Evolutionary conservation across 2,888 invertebrate species (phyloP).

Genomic region (Bimastos eiseni): DNA sequence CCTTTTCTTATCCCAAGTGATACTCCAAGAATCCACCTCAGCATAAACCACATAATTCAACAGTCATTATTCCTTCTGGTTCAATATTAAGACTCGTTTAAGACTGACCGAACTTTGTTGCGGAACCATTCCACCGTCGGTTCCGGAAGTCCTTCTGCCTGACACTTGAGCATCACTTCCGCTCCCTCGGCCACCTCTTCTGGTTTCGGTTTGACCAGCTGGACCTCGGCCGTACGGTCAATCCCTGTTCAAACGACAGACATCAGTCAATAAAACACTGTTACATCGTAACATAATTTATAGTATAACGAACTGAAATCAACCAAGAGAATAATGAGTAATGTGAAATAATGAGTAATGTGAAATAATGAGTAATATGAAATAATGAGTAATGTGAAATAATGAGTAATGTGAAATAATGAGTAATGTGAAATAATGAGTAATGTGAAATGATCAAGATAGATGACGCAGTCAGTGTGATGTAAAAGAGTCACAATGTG

Average conservation of each 20-base stretch:
- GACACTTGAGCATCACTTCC: slow-evolving; percentile 69
- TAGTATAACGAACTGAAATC: neutral
- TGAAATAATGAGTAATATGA: too few relatives aligned
- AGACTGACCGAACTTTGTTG: slow-evolving; percentile 52
- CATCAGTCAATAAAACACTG: neutral
- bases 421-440: too few relatives aligned
- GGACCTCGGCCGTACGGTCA: slow-evolving; percentile 51
- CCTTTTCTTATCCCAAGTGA: too few relatives aligned
- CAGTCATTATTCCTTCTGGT: neutral
- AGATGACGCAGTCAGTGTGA: too few relatives aligned
- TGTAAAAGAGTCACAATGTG: too few relatives aligned
- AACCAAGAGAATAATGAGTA: neutral
- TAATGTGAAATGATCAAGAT: too few relatives aligned
- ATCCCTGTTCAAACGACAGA: slow-evolving; percentile 32
- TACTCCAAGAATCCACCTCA: too few relatives aligned
- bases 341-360: neutral
- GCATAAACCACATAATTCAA: neutral
- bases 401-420: too few relatives aligned
- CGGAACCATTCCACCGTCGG: slow-evolving; percentile 72
- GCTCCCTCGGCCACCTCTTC: slow-evolving; percentile 64
- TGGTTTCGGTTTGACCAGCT: slow-evolving; percentile 63
- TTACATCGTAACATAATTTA: too few relatives aligned
- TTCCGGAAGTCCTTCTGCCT: slow-evolving; percentile 72
- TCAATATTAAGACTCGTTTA: neutral
- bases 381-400: too few relatives aligned